phyloP scores from a whole-genome alignment of 2,888 invertebrate species.

The Tachina fera region DNA sequence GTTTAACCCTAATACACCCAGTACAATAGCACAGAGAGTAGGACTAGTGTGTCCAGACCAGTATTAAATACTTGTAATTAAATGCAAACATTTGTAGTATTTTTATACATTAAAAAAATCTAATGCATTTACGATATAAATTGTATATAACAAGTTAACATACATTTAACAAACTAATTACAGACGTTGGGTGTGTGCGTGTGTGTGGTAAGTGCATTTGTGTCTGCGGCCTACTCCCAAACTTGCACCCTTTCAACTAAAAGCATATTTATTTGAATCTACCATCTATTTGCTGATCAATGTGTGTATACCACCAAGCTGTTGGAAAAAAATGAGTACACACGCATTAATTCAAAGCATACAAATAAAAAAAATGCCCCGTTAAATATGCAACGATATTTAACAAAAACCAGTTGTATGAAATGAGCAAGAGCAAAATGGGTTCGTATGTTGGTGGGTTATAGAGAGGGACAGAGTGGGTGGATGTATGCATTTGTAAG shows the following conservation, averaged over 20 bases:
- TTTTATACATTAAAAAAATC: constrained; percentile 37
- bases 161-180: constrained; percentile 71
- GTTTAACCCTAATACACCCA: background rate
- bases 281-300: constrained; percentile 42
- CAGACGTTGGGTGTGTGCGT: constrained; percentile 25
- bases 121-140: constrained; percentile 70
- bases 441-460: too few relatives aligned
- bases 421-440: background rate
- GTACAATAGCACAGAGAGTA: background rate
- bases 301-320: background rate
- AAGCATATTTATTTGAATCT: constrained; percentile 54
- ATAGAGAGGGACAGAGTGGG: background rate
- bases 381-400: constrained; percentile 63
- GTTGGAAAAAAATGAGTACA: constrained; percentile 25
- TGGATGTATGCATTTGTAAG: constrained; percentile 33
- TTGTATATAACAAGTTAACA: constrained; percentile 69
- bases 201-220: background rate
- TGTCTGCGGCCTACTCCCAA: constrained; percentile 9
- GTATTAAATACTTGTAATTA: constrained; percentile 64
- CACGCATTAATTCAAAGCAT: constrained; percentile 48
- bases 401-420: constrained; percentile 43
- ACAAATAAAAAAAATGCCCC: constrained; percentile 46
- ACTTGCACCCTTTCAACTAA: constrained; percentile 6
- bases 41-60: constrained; percentile 41
- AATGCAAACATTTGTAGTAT: constrained; percentile 63